Evolutionary conservation across 92 coral and sea anemone species (phyloP), one percentile per base, ranked within the genome.

Genomic region (Parazoanthus atlanticus): DNA sequence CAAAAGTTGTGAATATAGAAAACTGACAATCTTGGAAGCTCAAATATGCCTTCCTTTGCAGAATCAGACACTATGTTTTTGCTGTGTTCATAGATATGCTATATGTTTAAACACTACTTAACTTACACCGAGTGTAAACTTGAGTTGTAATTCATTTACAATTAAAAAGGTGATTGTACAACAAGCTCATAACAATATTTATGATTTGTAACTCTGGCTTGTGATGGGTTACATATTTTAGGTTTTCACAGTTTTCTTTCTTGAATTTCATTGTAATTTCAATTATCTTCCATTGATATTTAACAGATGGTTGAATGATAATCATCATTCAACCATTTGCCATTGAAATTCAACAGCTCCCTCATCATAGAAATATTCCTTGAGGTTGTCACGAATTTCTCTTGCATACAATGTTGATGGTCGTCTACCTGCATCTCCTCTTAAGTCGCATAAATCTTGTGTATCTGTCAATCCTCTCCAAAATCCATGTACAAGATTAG

Each of bases 271-370:
- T 66, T 84, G 88, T 84, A 67, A 84, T 66, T 46, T 65, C 40
- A 82, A 73, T 82, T 47, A 38, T 80, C 40, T 80, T 82, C 47
- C 34, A 67, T 74, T 74, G 41, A 47, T 73, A 86, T 52, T 86
- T 75, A 86, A 86, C 73, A 86, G 89, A 83, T 83, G 74, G 73
- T 83, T 12, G 56, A 29, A 56, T 26, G 23, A 56, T 54, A 86
- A 74, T 75, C 47, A 85, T 90, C 78, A 90, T 78, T 93, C 91
- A 21, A 86, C 81, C 95, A 93, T 93, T 47, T 67, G 47, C 93
- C 95, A 93, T 56, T 93, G 93, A 88, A 90, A 93, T 26, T 43
- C 76, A 77, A 90, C 88, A 78, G 95, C 93, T 32, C 93, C 93
- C 77, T 92, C 94, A 31, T 64, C 85, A 80, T 77, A 93, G 90